Base-by-base conservation (phyloP, 1,140 invertebrate species). In the Apolygus lucorum region DNA sequence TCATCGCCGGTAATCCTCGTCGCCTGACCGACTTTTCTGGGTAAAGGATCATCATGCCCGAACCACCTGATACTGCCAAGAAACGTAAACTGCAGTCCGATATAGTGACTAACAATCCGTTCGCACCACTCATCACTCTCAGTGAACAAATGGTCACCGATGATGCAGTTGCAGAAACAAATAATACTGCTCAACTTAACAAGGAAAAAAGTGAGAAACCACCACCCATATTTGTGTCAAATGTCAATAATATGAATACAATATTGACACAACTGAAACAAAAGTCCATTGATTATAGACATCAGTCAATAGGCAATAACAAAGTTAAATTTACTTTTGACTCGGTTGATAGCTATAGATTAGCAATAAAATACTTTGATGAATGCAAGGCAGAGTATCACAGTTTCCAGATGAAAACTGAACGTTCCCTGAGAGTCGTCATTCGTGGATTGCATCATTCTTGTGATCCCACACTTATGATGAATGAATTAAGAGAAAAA, bases 191-290 rank as follows among this genome's bases (percentile, higher is more conserved):
- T n/a, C n/a, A n/a, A n/a, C n/a, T n/a, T n/a, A n/a, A n/a, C n/a
- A n/a, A n/a, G n/a, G n/a, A n/a, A n/a, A n/a, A n/a, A n/a, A 62
- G 22, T 62, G 54, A 62, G 4, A 62, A 62, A 24, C 54, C 54
- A n/a, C 54, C 54, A 4, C 54, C 54, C 14, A 62, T 62, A n/a
- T 62, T n/a, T 22, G 22, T 11, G 8, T n/a, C 14, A n/a, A 62
- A 62, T 24, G 54, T 62, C 54, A 62, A 8, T 8, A 62, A 62
- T 24, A 62, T 62, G 22, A 62, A 22, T 62, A 22, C 54, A 24
- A 8, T 62, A 13, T 22, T 62, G 4, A n/a, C 54, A 8, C 8
- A 62, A 62, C 24, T 62, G 24, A 11, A 62, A 14, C 24, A 13
- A 8, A 62, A n/a, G 4, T n/a, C 14, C 24, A 4, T 8, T 8